These are phyloP conservation scores for Neodon shergylaensis DNA, from an alignment of 2,113 vertebrate species.

Conservation along the genomic window DNA sequence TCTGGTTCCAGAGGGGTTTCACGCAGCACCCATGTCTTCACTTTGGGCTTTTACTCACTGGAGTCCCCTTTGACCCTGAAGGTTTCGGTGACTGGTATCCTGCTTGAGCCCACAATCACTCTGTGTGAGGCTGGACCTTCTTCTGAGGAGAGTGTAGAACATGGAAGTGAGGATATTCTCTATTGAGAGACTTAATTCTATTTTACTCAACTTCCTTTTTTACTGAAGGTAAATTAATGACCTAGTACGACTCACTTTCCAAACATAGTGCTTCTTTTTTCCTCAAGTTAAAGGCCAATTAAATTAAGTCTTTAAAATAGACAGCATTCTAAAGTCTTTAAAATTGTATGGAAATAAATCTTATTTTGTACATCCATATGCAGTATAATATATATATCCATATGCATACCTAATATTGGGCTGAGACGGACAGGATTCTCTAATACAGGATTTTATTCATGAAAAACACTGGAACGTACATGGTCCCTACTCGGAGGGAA, in stretches of 20 bases:
- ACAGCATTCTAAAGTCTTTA: slow-evolving; percentile 39
- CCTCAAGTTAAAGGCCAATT: slow-evolving; percentile 56
- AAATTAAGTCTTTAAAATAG: slow-evolving; percentile 62
- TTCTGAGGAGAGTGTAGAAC: neutral
- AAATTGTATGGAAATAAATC: slow-evolving; percentile 39
- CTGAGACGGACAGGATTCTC: neutral
- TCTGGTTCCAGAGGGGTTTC: neutral
- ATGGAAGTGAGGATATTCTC: neutral
- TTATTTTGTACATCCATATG: neutral
- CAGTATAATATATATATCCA: neutral
- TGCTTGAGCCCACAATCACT: neutral
- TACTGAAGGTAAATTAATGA: slow-evolving; percentile 43
- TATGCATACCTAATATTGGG: neutral
- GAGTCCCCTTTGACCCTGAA: neutral
- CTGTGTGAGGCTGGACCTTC: neutral
- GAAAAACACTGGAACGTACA: neutral
- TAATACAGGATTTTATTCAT: slow-evolving; percentile 35
- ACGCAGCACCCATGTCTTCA: rapidly evolving
- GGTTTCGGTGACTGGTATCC: neutral
- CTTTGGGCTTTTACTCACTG: neutral
- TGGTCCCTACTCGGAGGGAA: neutral
- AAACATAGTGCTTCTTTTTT: slow-evolving; percentile 13
- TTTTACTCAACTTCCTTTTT: slow-evolving; percentile 45
- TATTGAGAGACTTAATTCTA: neutral
- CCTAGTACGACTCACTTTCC: slow-evolving; percentile 48